phyloP scores from a whole-genome alignment of 1,140 invertebrate species.

The Diorhabda elongata region DNA sequence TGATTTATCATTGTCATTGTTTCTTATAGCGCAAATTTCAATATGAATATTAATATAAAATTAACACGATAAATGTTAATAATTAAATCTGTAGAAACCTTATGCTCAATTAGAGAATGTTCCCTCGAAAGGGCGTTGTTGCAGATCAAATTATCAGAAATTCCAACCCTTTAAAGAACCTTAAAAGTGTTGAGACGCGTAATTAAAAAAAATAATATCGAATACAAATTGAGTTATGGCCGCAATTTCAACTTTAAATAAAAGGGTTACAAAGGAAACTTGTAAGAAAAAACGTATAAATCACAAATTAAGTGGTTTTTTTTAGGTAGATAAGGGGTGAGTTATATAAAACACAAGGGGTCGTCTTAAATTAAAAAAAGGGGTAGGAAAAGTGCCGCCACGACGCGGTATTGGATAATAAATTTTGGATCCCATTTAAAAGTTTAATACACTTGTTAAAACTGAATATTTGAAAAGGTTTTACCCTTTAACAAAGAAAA shows the following conservation, averaged over 20 bases:
- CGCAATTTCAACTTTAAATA: constrained; percentile 35
- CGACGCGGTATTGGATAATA: constrained; percentile 27
- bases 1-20: constrained; percentile 26
- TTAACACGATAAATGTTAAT: no score
- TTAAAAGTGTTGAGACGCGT: constrained; percentile 29
- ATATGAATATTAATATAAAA: no score
- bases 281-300: constrained; percentile 32
- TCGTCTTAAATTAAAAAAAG: constrained; percentile 29
- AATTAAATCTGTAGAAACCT: constrained; percentile 4
- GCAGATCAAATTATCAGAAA: constrained; percentile 34
- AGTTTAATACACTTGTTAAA: constrained; percentile 38
- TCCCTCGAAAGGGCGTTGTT: constrained; percentile 18
- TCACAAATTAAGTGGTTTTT: constrained; percentile 37
- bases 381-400: constrained; percentile 21
- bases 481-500: constrained; percentile 6
- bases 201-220: constrained; percentile 38
- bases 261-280: constrained; percentile 26
- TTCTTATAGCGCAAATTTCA: not conserved
- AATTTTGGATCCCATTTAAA: constrained; percentile 37
- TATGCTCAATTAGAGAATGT: constrained; percentile 25
- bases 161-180: constrained; percentile 28
- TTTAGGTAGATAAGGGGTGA: constrained; percentile 31
- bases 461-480: constrained; percentile 4
- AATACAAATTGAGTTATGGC: constrained; percentile 36
- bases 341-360: constrained; percentile 21